phyloP scores from a whole-genome alignment of 2,797 vertebrate genomes.

The Myiotriccus ornatus region DNA sequence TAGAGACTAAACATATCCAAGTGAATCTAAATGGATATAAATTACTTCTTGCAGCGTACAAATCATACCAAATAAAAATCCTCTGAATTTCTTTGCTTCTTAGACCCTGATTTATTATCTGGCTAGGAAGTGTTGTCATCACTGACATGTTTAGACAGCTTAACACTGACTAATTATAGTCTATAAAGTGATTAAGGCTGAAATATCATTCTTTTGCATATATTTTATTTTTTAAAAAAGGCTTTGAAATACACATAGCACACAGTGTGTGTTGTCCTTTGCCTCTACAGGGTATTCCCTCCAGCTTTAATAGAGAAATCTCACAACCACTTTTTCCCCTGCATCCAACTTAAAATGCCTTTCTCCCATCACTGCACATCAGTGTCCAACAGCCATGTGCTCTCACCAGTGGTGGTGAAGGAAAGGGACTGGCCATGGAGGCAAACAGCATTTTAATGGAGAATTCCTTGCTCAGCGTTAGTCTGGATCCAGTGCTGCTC shows the following conservation, averaged over 20 bases:
- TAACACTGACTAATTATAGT: constrained; percentile 13
- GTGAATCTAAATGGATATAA: constrained; percentile 33
- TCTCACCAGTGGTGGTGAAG: background rate
- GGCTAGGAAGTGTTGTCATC: constrained; percentile 30
- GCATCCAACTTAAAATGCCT: background rate
- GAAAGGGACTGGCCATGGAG: background rate
- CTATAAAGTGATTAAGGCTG: background rate
- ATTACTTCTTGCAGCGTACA: background rate
- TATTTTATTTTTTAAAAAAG: background rate
- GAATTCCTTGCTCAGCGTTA: background rate
- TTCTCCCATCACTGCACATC: background rate
- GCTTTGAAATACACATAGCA: background rate
- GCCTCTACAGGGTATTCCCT: background rate
- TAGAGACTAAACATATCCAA: background rate
- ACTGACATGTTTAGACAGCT: background rate
- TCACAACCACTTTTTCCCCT: background rate
- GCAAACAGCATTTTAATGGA: background rate
- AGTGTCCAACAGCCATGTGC: accelerated
- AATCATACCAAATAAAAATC: constrained; percentile 7
- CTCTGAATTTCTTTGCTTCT: background rate
- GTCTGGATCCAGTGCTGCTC: background rate
- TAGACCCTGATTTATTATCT: constrained; percentile 26
- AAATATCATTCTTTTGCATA: background rate
- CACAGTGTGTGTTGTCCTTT: accelerated
- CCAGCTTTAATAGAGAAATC: background rate